A percentile compares a stretch with the other conserved stretches of the same genome.
Evolutionary conservation across 2,113 vertebrate genomes (phyloP).

Genomic region (Seriola dumerili): DNA sequence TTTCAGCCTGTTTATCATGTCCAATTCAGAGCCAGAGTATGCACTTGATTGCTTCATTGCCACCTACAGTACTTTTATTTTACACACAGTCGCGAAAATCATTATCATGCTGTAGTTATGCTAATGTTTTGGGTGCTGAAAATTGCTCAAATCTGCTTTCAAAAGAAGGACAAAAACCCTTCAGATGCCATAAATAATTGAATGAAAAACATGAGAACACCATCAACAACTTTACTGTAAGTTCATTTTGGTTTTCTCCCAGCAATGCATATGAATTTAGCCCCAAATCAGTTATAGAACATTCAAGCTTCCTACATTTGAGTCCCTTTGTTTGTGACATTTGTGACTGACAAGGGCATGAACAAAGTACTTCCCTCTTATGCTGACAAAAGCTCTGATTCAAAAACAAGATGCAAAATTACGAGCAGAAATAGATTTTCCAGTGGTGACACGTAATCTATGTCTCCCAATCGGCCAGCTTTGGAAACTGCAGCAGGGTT

Average conservation of each 20-base stretch:
- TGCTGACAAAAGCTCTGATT: constrained; percentile 47
- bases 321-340: constrained; percentile 62
- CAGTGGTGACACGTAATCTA: constrained; percentile 47
- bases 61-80: constrained; percentile 55
- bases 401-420: constrained; percentile 65
- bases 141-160: constrained; percentile 52
- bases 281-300: constrained; percentile 38
- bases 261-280: constrained; percentile 46
- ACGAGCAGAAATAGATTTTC: constrained; percentile 53
- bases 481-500: constrained; percentile 85
- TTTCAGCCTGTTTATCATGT: constrained; percentile 55
- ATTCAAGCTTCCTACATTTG: constrained; percentile 27
- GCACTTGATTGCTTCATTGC: constrained; percentile 57
- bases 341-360: constrained; percentile 58
- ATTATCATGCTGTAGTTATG: constrained; percentile 59
- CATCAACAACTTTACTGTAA: constrained; percentile 45
- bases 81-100: constrained; percentile 48
- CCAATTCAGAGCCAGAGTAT: constrained; percentile 55
- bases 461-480: constrained; percentile 78
- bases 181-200: constrained; percentile 43
- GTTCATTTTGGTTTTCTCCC: constrained; percentile 26
- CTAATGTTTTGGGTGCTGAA: constrained; percentile 48
- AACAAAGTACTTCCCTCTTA: constrained; percentile 64
- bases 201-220: constrained; percentile 28
- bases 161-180: constrained; percentile 32